Base-by-base conservation (phyloP, 2,113 vertebrate genomes). In the Paradoxurus hermaphroditus region DNA sequence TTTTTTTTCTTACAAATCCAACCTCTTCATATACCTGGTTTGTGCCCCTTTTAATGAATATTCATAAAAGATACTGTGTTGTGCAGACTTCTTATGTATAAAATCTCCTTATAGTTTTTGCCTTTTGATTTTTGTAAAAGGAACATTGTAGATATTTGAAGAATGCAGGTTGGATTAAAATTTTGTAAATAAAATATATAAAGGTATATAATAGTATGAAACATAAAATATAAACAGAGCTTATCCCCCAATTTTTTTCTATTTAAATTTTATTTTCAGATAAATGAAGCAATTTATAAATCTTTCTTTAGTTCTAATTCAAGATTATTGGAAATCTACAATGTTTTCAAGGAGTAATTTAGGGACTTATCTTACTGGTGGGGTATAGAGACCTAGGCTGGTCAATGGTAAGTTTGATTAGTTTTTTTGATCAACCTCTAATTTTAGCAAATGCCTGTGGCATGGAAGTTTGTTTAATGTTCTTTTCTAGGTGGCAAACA, bases 101-200 rank as follows among this genome's bases (percentile, higher is more conserved):
- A 25, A 81, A 44, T 39, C 6, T 39, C 39, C 18, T 78, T 77
- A 21, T 21, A 46, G 2, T 36, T 92, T 56, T 88, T 85, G 29
- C 12, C n/a, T 94, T 82, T 73, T 91, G 78, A 2, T 81, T 94
- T 97, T 94, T 63, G 31, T 92, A 34, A 93, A 82, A 67, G 49
- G 85, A 68, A 78, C 31, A 31, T 13, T 41, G 31, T 56, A 90
- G 15, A n/a, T 56, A 85, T 72, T 92, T 82, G 78, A 29, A 93
- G 51, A 88, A 73, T 91, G 12, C 25, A 36, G 25, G 3, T 11
- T 59, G n/a, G n/a, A n/a, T n/a, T n/a, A n/a, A n/a, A n/a, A n/a
- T n/a, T n/a, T n/a, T n/a, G n/a, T n/a, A n/a, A n/a, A n/a, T n/a
- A 83, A 81, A 68, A 81, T 27, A 56, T 46, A 72, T 65, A 78